These are phyloP conservation scores for Xanthorhoe spadicearia DNA, from an alignment of 2,888 invertebrate genomes.

Conservation along the genomic window DNA sequence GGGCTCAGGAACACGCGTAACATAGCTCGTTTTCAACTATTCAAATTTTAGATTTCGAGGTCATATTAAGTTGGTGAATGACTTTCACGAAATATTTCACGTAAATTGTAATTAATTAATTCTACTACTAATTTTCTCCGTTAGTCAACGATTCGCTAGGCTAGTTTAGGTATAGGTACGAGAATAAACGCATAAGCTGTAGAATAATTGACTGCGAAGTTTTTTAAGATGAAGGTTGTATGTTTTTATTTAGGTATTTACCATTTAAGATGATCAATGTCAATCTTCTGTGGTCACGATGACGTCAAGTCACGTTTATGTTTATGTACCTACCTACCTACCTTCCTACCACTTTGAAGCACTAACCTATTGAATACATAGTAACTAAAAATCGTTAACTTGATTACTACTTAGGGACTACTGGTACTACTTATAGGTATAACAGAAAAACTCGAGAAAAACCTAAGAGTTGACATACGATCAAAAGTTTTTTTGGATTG, in stretches of 20 bases:
- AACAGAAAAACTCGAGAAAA: too few species aligned
- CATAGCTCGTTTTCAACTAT: not conserved
- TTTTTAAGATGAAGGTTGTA: not conserved
- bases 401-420: too few species aligned
- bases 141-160: not conserved
- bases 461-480: too few species aligned
- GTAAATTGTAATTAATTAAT: not conserved
- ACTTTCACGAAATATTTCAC: not conserved
- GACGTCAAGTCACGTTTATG: slow-evolving; percentile 52
- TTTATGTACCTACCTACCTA: not conserved
- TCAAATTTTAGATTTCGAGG: not conserved
- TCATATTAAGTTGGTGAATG: not conserved
- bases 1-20: not conserved
- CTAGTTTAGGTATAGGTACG: not conserved
- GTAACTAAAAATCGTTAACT: slow-evolving; percentile 16
- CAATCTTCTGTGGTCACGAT: slow-evolving; percentile 22
- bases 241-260: not conserved
- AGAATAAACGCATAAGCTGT: not conserved
- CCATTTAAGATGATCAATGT: not conserved
- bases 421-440: too few species aligned
- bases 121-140: not conserved
- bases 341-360: too few species aligned
- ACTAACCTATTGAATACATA: too few species aligned
- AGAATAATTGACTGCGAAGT: not conserved
- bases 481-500: not conserved